These are phyloP conservation scores for Mnemiopsis leidyi DNA, from an alignment of 37 sponge, comb jelly and placozoan species.

Conservation along the genomic window DNA sequence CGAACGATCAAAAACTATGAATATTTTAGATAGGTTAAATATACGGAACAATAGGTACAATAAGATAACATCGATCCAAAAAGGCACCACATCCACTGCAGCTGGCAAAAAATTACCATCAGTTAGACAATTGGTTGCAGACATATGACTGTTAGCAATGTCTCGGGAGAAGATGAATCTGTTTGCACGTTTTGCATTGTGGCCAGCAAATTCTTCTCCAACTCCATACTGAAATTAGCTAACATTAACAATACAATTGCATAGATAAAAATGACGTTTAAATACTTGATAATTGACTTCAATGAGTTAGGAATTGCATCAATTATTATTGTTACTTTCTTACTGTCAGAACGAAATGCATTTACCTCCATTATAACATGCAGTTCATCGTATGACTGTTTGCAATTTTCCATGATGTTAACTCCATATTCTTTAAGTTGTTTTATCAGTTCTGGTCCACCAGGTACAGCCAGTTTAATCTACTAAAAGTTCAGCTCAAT, in stretches of 20 bases:
- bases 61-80: too few species aligned
- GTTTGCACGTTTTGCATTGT: slow-evolving; percentile 79
- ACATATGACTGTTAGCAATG: slow-evolving; percentile 76
- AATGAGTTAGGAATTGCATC: too few species aligned
- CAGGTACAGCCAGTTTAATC: slow-evolving; percentile 72
- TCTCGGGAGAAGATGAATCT: slow-evolving; percentile 90
- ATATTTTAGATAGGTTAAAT: too few species aligned
- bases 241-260: neutral
- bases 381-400: slow-evolving; percentile 73
- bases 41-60: too few species aligned
- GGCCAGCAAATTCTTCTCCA: slow-evolving; percentile 72
- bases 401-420: slow-evolving; percentile 40
- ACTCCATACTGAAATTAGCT: slow-evolving; percentile 66
- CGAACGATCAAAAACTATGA: too few species aligned
- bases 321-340: too few species aligned
- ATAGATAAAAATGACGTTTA: too few species aligned
- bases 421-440: slow-evolving; percentile 68
- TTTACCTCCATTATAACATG: slow-evolving; percentile 84
- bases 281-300: too few species aligned
- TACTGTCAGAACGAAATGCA: too few species aligned
- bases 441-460: slow-evolving; percentile 71
- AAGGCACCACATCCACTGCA: too few species aligned
- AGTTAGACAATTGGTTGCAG: slow-evolving; percentile 71
- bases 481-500: neutral
- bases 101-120: too few species aligned